phyloP scores from a whole-genome alignment of 92 coral and sea anemone genomes.

The Phenganax subtilis region DNA sequence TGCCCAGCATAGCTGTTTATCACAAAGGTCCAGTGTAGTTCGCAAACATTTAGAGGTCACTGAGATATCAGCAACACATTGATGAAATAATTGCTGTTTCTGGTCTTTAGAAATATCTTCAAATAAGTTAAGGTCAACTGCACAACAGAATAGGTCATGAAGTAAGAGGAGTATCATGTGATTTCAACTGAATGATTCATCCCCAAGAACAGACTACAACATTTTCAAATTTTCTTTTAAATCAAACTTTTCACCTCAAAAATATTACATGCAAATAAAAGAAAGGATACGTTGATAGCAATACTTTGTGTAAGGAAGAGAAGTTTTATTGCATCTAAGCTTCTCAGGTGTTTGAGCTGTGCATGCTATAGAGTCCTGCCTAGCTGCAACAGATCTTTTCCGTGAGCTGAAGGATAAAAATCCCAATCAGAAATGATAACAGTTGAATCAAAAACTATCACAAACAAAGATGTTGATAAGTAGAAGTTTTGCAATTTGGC shows the following conservation, averaged over 20 bases:
- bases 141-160: background rate
- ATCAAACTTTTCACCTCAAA: too few species aligned
- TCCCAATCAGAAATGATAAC: background rate
- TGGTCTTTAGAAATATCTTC: constrained; percentile 74
- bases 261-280: background rate
- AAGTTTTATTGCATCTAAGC: constrained; percentile 54
- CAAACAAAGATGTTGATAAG: background rate
- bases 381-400: constrained; percentile 53
- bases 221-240: too few species aligned
- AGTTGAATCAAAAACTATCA: background rate
- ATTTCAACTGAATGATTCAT: background rate
- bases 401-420: constrained; percentile 29
- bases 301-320: constrained; percentile 91
- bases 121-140: constrained; percentile 28
- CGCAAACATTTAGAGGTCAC: constrained; percentile 88
- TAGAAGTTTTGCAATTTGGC: background rate
- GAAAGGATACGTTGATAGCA: constrained; percentile 93
- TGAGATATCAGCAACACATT: constrained; percentile 78
- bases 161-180: background rate
- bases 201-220: too few species aligned
- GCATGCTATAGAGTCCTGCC: constrained; percentile 14
- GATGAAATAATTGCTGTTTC: constrained; percentile 79
- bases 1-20: constrained; percentile 82
- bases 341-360: constrained; percentile 54
- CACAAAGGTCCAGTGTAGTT: constrained; percentile 89